Evolutionary conservation across 2,113 vertebrate genomes (phyloP).

Genomic region (Sinocyclocheilus rhinocerous): DNA sequence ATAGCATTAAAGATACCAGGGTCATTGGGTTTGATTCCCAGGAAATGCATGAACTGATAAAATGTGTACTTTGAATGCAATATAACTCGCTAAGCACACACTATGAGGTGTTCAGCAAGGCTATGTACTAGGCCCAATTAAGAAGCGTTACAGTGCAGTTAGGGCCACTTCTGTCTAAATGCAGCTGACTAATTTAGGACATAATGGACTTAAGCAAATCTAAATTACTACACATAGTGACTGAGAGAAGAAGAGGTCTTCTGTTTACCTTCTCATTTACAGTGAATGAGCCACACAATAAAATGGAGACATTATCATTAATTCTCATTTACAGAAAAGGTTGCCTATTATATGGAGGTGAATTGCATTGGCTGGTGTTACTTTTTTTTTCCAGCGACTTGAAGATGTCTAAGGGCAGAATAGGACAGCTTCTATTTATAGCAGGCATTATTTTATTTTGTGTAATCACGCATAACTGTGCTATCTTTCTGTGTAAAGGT

Average conservation of each 20-base stretch:
- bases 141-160: background rate
- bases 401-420: constrained; percentile 34
- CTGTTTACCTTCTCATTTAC: constrained; percentile 21
- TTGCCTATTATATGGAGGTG: constrained; percentile 43
- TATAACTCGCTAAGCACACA: background rate
- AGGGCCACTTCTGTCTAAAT: background rate
- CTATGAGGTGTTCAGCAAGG: constrained; percentile 10
- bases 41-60: background rate
- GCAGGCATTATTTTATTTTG: constrained; percentile 57
- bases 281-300: constrained; percentile 25
- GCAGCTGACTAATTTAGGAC: background rate
- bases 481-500: constrained; percentile 63
- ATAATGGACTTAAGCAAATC: constrained; percentile 30
- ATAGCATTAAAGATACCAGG: background rate
- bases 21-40: background rate
- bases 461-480: constrained; percentile 66
- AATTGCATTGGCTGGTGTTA: constrained; percentile 18
- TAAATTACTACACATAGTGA: constrained; percentile 3
- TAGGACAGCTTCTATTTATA: constrained; percentile 41
- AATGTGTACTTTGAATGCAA: too few species aligned
- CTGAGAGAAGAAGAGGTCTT: constrained; percentile 18
- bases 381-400: constrained; percentile 32
- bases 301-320: constrained; percentile 24
- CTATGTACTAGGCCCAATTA: constrained; percentile 26
- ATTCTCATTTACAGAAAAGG: constrained; percentile 30